Evolutionary conservation across 2,113 vertebrate genomes (phyloP), one percentile per base, ranked within the genome.

Genomic region (Microtus ochrogaster): DNA sequence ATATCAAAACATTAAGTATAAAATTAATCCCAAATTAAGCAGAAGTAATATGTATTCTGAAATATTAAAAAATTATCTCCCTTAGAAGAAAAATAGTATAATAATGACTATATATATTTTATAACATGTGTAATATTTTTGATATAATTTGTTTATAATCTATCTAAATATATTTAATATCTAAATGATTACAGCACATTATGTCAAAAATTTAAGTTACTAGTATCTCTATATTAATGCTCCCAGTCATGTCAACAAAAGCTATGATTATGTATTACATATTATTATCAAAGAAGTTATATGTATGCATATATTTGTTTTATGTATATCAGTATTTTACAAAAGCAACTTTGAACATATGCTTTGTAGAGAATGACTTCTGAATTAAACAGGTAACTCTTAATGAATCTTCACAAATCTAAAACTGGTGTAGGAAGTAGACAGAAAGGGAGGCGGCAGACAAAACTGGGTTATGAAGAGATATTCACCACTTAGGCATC

Each of bases 401-500:
- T 44, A 92, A 85, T 44, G 26, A 16, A 2, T 61, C 92, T 58
- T 33, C 36, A 55, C 21, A n/a, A 41, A 41, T 68, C 91, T 36
- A 95, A 96, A 94, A 65, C 14, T 86, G 7, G 63, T 91, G 77
- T 91, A 11, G 41, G 49, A 72, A 83, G 41, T 77, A 70, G 39
- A 76, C 68, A 96, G 83, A 90, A 22, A 3, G 70, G 52, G 36
- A 93, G 49, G 44, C 26, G 52, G 28, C 22, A 92, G 22, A 94
- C 92, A 77, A 94, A 95, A 44, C 63, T 14, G 36, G 90, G 61
- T 89, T 92, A 66, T 41, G 30, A 89, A 78, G 81, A 61, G 55
- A 70, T 81, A 94, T 96, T 96, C 81, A 88, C 97, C 97, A 96
- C 79, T 90, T 91, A 87, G 94, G 78, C 95, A 94, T 94, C 58